These are phyloP conservation scores for Capromys pilorides DNA, from an alignment of 2,797 vertebrate species.

Conservation along the genomic window DNA sequence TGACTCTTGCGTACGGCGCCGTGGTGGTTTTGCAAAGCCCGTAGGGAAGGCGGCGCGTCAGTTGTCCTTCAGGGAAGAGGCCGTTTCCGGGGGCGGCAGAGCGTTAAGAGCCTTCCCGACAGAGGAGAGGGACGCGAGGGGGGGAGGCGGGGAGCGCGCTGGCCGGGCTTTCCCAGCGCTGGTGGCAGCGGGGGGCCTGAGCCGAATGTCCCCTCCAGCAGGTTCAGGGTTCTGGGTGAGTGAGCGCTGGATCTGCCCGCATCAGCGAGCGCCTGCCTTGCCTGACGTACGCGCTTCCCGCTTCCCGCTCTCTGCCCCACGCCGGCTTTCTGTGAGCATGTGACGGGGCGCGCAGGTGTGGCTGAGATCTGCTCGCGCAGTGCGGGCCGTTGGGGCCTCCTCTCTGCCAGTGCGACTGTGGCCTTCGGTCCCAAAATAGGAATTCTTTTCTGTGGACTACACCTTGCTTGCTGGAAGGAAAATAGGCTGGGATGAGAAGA, in stretches of 20 bases:
- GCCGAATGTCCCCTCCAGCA: background rate
- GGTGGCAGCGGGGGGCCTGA: background rate
- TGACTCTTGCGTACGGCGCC: background rate
- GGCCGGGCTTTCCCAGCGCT: no score
- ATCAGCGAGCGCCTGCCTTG: constrained; percentile 1
- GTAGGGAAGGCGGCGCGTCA: background rate
- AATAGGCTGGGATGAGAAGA: background rate
- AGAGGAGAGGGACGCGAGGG: background rate
- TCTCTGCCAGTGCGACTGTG: background rate
- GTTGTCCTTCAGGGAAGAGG: background rate
- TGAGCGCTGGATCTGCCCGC: constrained; percentile 1
- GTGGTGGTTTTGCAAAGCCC: constrained; percentile 43
- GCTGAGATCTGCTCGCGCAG: background rate
- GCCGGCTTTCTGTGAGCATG: background rate
- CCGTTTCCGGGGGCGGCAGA: constrained; percentile 57
- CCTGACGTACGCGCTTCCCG: background rate
- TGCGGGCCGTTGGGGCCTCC: background rate
- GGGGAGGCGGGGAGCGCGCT: background rate
- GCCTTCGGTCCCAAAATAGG: background rate
- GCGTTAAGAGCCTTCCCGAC: constrained; percentile 44
- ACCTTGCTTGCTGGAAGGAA: background rate
- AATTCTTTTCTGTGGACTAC: background rate
- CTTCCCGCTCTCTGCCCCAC: background rate
- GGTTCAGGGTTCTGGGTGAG: constrained; percentile 39
- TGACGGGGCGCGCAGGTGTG: background rate